Evolutionary conservation across 1,140 invertebrate species (phyloP).

Genomic region (Schlechtendalia chinensis): DNA sequence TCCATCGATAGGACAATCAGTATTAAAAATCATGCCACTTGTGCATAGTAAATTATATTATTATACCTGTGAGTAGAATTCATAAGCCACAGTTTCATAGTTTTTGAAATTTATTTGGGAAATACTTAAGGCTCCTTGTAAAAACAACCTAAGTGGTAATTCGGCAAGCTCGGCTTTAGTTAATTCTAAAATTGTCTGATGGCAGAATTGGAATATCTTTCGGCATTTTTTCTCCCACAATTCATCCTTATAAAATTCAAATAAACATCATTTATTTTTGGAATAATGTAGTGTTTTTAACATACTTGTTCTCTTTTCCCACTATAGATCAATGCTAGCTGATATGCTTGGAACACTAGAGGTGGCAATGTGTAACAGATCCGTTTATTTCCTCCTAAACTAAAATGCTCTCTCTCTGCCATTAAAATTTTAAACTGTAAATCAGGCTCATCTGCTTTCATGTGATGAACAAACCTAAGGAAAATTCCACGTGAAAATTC

Average conservation of each 20-base stretch:
- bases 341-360: constrained; percentile 92
- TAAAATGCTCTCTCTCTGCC: constrained; percentile 86
- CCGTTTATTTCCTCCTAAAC: constrained; percentile 79
- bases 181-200: constrained; percentile 87
- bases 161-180: constrained; percentile 93
- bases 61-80: constrained; percentile 89
- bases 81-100: constrained; percentile 95
- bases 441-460: constrained; percentile 81
- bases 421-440: constrained; percentile 90
- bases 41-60: background rate
- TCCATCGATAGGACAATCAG: constrained; percentile 44
- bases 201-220: constrained; percentile 97
- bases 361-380: constrained; percentile 93
- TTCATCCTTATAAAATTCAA: constrained; percentile 70
- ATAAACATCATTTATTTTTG: background rate
- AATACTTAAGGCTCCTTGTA: constrained; percentile 92
- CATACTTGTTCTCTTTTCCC: constrained; percentile 70
- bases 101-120: constrained; percentile 90
- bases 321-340: constrained; percentile 82
- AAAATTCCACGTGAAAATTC: too few relatives aligned
- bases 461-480: constrained; percentile 80
- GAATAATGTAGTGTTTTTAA: background rate
- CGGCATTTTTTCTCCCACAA: constrained; percentile 98
- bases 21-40: background rate
- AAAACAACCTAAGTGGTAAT: constrained; percentile 85